Conservation (phyloP, 2,113 vertebrate genomes). For the Symphodus melops region DNA sequence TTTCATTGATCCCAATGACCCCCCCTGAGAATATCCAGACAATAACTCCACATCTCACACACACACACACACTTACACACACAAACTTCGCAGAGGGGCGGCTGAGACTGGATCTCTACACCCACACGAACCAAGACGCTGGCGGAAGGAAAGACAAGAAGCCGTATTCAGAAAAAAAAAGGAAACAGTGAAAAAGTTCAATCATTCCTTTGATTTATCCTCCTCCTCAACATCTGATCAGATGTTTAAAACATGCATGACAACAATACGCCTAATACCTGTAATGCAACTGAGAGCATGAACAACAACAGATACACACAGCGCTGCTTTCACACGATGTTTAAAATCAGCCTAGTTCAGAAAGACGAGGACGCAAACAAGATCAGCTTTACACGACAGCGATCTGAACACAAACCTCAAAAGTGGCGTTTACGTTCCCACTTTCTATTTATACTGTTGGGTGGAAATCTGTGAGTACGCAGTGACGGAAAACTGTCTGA, state of each 20-base stretch:
- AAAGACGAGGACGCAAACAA: slow-evolving; percentile 4
- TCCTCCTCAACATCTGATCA: background rate
- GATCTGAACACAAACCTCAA: too few species aligned
- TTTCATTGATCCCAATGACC: slow-evolving; percentile 54
- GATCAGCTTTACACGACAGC: too few species aligned
- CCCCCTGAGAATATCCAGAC: slow-evolving; percentile 33
- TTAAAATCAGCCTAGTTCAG: background rate
- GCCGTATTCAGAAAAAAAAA: background rate
- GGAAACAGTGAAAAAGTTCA: background rate
- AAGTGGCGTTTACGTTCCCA: too few species aligned
- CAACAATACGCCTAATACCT: too few species aligned
- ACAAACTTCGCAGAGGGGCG: background rate
- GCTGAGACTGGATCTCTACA: background rate
- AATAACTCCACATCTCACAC: slow-evolving; percentile 27
- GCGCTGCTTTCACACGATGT: background rate
- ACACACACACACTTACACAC: background rate
- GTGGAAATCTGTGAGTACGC: too few species aligned
- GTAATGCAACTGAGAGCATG: background rate
- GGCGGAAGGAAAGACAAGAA: background rate
- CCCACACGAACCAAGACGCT: background rate
- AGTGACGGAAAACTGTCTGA: too few species aligned
- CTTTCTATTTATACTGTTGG: too few species aligned
- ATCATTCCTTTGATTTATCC: background rate
- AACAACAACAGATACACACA: background rate
- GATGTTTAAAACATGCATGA: too few species aligned